phyloP scores from a whole-genome alignment of 2,797 vertebrate species.

The Limnodromus scolopaceus region DNA sequence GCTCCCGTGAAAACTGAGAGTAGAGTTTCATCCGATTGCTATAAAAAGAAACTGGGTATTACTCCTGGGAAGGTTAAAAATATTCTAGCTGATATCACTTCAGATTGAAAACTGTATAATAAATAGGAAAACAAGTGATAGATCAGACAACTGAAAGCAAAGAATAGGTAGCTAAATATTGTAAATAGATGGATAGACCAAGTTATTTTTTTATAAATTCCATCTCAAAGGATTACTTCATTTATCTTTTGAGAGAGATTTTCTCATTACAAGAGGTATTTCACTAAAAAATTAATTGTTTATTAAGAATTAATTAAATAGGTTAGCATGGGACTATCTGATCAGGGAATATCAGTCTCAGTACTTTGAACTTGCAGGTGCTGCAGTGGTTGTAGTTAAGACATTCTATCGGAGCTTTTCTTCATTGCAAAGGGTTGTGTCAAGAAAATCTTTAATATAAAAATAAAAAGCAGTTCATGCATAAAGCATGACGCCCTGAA shows the following conservation, averaged over 20 bases:
- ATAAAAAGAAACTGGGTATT: not conserved
- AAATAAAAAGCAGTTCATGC: constrained; percentile 84
- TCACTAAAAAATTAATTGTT: constrained; percentile 77
- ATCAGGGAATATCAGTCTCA: constrained; percentile 66
- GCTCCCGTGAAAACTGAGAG: not conserved
- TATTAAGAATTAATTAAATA: constrained; percentile 76
- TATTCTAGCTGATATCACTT: constrained; percentile 1
- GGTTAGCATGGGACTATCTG: constrained; percentile 64
- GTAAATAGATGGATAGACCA: constrained; percentile 19
- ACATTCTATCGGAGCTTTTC: constrained; percentile 62
- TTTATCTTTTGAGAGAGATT: constrained; percentile 67
- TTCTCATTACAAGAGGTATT: constrained; percentile 66
- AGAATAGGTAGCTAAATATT: constrained; percentile 50
- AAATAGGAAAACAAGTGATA: constrained; percentile 33
- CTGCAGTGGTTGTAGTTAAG: constrained; percentile 65
- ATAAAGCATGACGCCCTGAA: constrained; percentile 84
- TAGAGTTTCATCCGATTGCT: not conserved
- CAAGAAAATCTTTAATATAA: constrained; percentile 79
- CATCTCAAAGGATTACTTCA: constrained; percentile 61
- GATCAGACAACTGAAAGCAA: constrained; percentile 30
- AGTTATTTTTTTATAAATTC: constrained; percentile 46
- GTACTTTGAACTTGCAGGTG: constrained; percentile 69
- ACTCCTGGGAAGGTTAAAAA: constrained; percentile 16
- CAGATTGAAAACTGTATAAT: constrained; percentile 4
- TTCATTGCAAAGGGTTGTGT: constrained; percentile 66